phyloP scores from a whole-genome alignment of 2,888 invertebrate genomes.

The Lasioglossum lativentre region DNA sequence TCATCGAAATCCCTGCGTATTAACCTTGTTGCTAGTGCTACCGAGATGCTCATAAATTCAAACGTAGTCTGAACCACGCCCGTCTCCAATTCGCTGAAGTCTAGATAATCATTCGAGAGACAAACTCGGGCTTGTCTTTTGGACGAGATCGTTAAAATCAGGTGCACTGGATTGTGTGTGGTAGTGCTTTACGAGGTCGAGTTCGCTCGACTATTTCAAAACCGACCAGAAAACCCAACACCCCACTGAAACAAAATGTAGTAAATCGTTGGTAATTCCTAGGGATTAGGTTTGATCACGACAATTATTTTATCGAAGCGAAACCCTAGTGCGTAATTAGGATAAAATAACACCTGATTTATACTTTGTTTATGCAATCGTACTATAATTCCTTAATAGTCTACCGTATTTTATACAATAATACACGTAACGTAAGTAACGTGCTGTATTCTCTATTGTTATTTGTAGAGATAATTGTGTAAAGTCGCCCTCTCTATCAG shows the following conservation, averaged over 20 bases:
- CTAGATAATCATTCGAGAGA: conserved; percentile 35
- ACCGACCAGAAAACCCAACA: conserved; percentile 19
- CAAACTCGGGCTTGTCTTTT: conserved; percentile 35
- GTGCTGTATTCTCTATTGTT: too few species aligned
- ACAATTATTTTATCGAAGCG: neutral
- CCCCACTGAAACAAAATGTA: neutral
- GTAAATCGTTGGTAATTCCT: neutral
- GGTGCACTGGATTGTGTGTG: conserved; percentile 39
- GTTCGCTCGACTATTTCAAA: conserved; percentile 21
- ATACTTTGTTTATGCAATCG: too few species aligned
- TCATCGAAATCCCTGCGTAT: neutral
- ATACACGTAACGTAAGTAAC: too few species aligned
- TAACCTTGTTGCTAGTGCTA: conserved; percentile 1
- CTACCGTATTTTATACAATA: too few species aligned
- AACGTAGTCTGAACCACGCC: conserved; percentile 34
- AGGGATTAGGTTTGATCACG: neutral
- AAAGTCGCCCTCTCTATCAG: too few species aligned
- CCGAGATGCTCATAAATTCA: conserved; percentile 2
- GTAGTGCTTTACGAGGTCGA: conserved; percentile 36
- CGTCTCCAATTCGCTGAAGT: conserved; percentile 31
- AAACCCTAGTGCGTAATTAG: too few species aligned
- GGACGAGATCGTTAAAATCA: conserved; percentile 60
- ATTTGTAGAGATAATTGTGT: too few species aligned
- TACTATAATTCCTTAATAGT: too few species aligned
- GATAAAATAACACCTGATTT: too few species aligned